Conservation (phyloP, 2,797 vertebrate species). For the Etheostoma nigrum region DNA sequence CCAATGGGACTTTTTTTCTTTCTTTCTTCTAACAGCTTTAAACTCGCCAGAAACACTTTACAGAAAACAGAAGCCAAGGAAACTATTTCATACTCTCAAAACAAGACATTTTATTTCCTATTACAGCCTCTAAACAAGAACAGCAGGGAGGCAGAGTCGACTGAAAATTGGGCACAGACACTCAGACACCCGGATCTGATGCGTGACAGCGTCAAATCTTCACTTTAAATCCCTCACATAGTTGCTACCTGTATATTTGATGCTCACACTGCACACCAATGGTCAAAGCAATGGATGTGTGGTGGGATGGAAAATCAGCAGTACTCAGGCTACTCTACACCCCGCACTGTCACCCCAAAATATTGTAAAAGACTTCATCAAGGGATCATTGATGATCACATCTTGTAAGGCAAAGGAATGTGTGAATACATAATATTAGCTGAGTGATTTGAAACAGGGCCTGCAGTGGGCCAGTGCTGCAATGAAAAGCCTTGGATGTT, state of each 20-base stretch:
- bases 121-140: neutral
- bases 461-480: neutral
- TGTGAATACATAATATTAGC: no score
- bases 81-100: constrained; percentile 8
- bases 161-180: neutral
- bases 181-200: neutral
- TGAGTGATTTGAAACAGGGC: neutral
- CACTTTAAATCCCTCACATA: constrained; percentile 1
- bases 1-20: constrained; percentile 14
- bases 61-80: constrained; percentile 5
- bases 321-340: neutral
- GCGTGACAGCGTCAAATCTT: neutral
- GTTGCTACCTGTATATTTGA: neutral
- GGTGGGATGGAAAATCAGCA: neutral
- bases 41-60: constrained; percentile 27
- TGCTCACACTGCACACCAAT: neutral
- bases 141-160: neutral
- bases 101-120: neutral
- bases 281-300: neutral
- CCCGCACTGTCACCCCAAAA: neutral
- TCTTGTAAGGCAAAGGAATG: neutral
- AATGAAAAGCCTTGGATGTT: constrained; percentile 31
- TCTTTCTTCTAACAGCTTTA: constrained; percentile 9
- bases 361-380: neutral
- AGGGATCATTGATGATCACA: neutral